Percentiles rank a stretch among this genome's conserved stretches.
phyloP scores from a whole-genome alignment of 2,888 invertebrate genomes.

The Tinea semifulvella region DNA sequence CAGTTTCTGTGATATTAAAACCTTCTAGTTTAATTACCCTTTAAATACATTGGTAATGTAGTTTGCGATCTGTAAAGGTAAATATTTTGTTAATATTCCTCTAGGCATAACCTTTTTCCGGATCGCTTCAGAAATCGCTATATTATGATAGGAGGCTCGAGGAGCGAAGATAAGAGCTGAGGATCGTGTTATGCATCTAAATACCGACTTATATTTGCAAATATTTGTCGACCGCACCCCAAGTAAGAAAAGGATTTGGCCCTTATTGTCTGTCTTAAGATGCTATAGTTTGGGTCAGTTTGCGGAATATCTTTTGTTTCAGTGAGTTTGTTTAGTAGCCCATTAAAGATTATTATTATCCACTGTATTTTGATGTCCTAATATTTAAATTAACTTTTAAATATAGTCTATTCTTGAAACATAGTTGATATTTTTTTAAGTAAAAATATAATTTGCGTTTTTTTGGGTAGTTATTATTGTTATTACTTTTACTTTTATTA shows the following conservation, averaged over 20 bases:
- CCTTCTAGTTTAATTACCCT: too few relatives aligned
- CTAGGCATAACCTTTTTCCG: constrained; percentile 1
- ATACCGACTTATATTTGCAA: constrained; percentile 64
- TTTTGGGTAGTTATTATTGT: too few relatives aligned
- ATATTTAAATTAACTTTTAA: too few relatives aligned
- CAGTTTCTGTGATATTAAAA: too few relatives aligned
- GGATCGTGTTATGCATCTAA: constrained; percentile 62
- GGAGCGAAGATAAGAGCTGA: constrained; percentile 36
- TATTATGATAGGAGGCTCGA: constrained; percentile 55
- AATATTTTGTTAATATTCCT: constrained; percentile 6
- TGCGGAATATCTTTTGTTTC: constrained; percentile 4
- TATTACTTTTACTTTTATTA: too few relatives aligned
- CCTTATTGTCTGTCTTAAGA: constrained; percentile 54
- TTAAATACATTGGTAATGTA: too few relatives aligned
- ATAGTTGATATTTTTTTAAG: too few relatives aligned
- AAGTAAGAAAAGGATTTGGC: constrained; percentile 48
- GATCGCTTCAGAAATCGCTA: constrained; percentile 4
- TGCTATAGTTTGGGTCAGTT: constrained; percentile 33
- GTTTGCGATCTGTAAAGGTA: too few relatives aligned
- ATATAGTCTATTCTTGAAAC: too few relatives aligned
- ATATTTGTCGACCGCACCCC: constrained; percentile 59
- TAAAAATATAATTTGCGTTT: too few relatives aligned
- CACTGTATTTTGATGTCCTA: too few relatives aligned
- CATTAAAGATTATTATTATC: neutral
- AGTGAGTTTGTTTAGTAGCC: neutral